Evolutionary conservation across 2,113 vertebrate species (phyloP), one percentile per base, ranked within the genome.

Genomic region (Grammomys dolichurus): DNA sequence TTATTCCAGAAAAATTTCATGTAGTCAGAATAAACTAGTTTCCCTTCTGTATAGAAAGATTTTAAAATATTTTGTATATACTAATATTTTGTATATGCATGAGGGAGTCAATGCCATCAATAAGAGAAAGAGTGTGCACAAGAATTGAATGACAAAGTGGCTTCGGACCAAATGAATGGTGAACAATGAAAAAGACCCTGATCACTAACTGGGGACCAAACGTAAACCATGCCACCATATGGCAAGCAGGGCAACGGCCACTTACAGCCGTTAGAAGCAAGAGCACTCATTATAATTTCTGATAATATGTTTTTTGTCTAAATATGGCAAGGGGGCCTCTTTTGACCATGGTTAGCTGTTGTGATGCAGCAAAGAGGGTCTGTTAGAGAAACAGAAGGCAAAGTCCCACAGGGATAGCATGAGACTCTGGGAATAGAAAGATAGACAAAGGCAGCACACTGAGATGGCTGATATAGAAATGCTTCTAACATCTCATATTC

Each of bases 331-430:
- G 36, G 75, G 87, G n/a, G 7, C 90, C 75, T 95, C 95, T 85
- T 6, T 90, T 96, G 63, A 75, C 94, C 97, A 91, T n/a, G 82
- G 89, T 96, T 85, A 36, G 54, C 69, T 95, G 81, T 91, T 94
- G 85, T 81, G 85, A 94, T 96, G 90, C 85, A 87, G 87, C n/a
- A 40, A 93, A 94, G 65, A 0, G 5, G 8, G 36, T 31, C 86
- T 54, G 75, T 7, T 92, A 77, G 60, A 87, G 54, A 70, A 89
- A 26, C 70, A 63, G 93, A 94, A 97, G 65, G 90, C 70, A 78
- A 82, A 78, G 95, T 92, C 89, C 94, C 95, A 54, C 46, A 3
- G 43, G 94, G 4, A 14, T 67, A 76, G 46, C 94, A 58, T 1
- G n/a, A 51, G 84, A 92, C 92, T 96, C 26, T 40, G 28, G 73